Evolutionary conservation across 1,140 invertebrate genomes (phyloP).

Genomic region (Vanessa tameamea): DNA sequence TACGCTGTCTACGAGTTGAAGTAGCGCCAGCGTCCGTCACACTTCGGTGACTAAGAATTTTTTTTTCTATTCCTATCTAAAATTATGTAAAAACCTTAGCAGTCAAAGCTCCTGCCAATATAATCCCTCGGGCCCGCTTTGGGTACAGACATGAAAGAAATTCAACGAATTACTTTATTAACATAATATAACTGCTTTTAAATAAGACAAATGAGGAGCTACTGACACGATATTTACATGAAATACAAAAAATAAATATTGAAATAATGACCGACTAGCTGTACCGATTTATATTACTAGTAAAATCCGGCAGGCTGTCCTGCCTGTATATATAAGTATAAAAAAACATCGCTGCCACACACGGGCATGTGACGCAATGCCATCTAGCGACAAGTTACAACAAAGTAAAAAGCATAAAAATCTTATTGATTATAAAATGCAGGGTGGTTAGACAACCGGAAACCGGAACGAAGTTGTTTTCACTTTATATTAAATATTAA

Average conservation of each 20-base stretch:
- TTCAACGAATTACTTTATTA: conserved; percentile 35
- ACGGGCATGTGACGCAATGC: no score
- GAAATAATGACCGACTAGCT: not conserved
- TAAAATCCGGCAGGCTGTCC: no score
- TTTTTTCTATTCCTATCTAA: not conserved
- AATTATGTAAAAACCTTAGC: conserved; percentile 36
- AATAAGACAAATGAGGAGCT: conserved; percentile 1
- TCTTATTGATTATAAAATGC: no score
- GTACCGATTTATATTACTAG: not conserved
- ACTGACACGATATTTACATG: conserved; percentile 19
- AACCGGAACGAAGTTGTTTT: no score
- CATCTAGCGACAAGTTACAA: no score
- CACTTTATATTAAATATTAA: no score
- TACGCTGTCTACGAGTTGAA: not conserved
- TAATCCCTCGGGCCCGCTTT: conserved; percentile 55
- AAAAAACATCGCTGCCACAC: no score
- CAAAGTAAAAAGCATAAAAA: no score
- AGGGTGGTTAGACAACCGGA: no score
- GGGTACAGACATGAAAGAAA: conserved; percentile 64
- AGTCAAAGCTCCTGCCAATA: conserved; percentile 48
- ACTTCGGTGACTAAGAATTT: not conserved
- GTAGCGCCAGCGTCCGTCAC: not conserved
- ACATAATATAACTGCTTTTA: conserved; percentile 18
- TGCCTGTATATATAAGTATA: no score
- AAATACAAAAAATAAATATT: conserved; percentile 2